phyloP scores from a whole-genome alignment of 1,140 invertebrate species.

The Drosophila biarmipes region DNA sequence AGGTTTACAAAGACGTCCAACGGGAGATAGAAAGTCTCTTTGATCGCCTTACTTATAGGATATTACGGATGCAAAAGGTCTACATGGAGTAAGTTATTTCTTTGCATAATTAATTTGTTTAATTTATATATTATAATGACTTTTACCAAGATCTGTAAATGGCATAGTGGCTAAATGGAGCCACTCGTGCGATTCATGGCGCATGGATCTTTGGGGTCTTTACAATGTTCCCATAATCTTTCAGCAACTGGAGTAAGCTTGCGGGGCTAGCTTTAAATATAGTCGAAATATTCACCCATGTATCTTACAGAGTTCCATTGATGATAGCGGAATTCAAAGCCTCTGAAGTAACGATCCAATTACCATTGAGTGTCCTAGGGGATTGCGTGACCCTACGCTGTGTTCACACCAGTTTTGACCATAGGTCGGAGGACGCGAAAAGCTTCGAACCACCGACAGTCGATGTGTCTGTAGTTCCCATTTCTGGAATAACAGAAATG shows the following conservation, averaged over 20 bases:
- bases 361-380: slow-evolving; percentile 49
- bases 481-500: slow-evolving; percentile 51
- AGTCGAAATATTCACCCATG: not conserved
- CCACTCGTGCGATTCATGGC: slow-evolving; percentile 34
- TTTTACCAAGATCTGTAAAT: slow-evolving; percentile 42
- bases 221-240: slow-evolving; percentile 66
- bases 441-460: slow-evolving; percentile 32
- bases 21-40: slow-evolving; percentile 46
- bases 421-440: slow-evolving; percentile 56
- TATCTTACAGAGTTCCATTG: slow-evolving; percentile 28
- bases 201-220: slow-evolving; percentile 70
- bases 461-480: not conserved
- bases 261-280: not conserved
- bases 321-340: slow-evolving; percentile 40
- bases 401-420: slow-evolving; percentile 62
- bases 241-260: slow-evolving; percentile 55
- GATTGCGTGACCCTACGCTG: slow-evolving; percentile 68
- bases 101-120: not conserved
- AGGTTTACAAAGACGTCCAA: slow-evolving; percentile 48
- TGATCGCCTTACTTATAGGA: slow-evolving; percentile 66
- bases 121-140: not conserved
- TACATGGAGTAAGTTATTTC: slow-evolving; percentile 58
- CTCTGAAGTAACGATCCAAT: slow-evolving; percentile 31
- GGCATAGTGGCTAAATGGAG: slow-evolving; percentile 51
- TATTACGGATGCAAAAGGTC: slow-evolving; percentile 57